Evolutionary conservation across 1,140 invertebrate species (phyloP).

Genomic region (Atta colombica): DNA sequence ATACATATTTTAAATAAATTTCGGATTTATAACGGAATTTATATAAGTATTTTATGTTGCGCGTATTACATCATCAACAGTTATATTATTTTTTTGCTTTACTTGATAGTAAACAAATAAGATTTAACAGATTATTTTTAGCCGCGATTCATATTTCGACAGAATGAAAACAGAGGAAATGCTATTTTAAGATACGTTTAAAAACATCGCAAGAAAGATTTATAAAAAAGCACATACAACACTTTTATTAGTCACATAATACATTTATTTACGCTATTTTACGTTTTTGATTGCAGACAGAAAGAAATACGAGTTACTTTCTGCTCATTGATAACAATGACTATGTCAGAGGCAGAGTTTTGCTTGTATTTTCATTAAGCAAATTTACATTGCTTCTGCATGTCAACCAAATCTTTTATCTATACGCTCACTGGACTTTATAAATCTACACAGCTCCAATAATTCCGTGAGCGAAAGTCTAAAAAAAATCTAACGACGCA

Average conservation of each 20-base stretch:
- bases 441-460: slow-evolving; percentile 14
- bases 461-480: slow-evolving; percentile 1
- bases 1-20: not conserved
- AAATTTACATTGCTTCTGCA: not conserved
- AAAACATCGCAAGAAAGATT: slow-evolving; percentile 2
- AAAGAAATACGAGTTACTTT: not conserved
- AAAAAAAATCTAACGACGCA: not conserved
- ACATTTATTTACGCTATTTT: slow-evolving; percentile 64
- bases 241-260: slow-evolving; percentile 67
- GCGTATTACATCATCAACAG: not conserved
- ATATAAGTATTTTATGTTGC: not conserved
- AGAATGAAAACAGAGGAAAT: not conserved
- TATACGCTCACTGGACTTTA: not conserved
- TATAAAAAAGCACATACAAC: slow-evolving; percentile 43
- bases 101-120: slow-evolving; percentile 4
- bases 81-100: not conserved
- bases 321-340: slow-evolving; percentile 7
- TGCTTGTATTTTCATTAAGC: not conserved
- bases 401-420: not conserved
- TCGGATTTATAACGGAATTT: not conserved
- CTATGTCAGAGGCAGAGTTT: not conserved
- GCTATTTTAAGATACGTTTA: not conserved
- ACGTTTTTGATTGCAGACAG: slow-evolving; percentile 41
- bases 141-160: not conserved
- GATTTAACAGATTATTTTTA: not conserved